Base-by-base conservation (phyloP, 2,113 vertebrate species). In the Heptranchias perlo region DNA sequence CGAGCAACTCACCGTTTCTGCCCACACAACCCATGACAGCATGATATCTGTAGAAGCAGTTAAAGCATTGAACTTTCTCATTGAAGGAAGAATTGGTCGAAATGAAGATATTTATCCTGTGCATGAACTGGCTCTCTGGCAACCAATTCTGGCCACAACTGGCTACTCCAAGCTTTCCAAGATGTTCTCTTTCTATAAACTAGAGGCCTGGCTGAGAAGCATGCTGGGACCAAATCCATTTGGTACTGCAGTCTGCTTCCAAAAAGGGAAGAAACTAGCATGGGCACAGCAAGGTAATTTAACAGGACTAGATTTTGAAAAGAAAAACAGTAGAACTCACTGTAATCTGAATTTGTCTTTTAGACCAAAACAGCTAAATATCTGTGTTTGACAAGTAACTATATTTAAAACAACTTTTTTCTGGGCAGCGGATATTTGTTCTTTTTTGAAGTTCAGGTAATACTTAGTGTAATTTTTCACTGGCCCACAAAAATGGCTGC, bases 241-340 rank as follows among this genome's bases (percentile, higher is more conserved):
- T 96, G 99, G 98, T 49, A 98, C 98, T n/a, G 98, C 98, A 0
- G 97, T 98, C 95, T 99, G 98, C 96, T 97, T 99, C 97, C 98
- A 96, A 96, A 98, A 98, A 0, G 99, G 99, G 65, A 99, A 98
- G 97, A 99, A 98, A 69, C 98, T 99, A 0, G 98, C 98, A 0
- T 99, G 99, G 99, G 99, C 98, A 18, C 98, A 99, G 94, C 98
- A 99, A 98, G 98, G 99, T 99, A 97, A 35, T 67, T 73, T 62
- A 62, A 31, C 64, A 44, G 39, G 23, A 69, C 10, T 69, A 31
- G 25, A 95, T 95, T 13, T 69, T 69, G 64, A 65, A 94, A 44
- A 39, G 11, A 67, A 67, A 39, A 69, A 65, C 64, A 31, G 39
- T 67, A 61, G 1, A 28, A 91, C 7, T 61, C 1, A 21, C 64